phyloP scores from a whole-genome alignment of 1,140 invertebrate genomes.

The Pseudomyrmex pallidus region DNA sequence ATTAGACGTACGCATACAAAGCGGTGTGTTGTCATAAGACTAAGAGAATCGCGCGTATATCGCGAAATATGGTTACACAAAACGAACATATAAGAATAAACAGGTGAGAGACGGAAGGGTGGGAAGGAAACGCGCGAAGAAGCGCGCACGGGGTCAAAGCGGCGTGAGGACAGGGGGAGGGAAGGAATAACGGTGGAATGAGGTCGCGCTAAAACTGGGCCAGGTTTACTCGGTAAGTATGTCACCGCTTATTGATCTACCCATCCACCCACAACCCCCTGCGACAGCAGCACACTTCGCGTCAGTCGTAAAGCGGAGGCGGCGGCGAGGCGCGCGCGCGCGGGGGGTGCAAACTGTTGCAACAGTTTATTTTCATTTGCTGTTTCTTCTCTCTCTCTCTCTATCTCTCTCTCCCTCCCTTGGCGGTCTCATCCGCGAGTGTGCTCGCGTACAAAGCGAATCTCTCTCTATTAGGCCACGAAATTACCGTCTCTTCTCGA shows the following conservation, averaged over 20 bases:
- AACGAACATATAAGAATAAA: not conserved
- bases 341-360: constrained; percentile 72
- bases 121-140: constrained; percentile 33
- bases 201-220: constrained; percentile 81
- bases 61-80: too few relatives aligned
- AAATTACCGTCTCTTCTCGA: constrained; percentile 36
- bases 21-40: too few relatives aligned
- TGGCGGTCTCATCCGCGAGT: not conserved
- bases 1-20: too few relatives aligned
- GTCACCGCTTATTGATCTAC: constrained; percentile 83
- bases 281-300: constrained; percentile 62
- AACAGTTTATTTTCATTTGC: constrained; percentile 73
- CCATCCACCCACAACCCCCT: constrained; percentile 72
- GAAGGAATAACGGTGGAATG: constrained; percentile 71
- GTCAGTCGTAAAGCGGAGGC: constrained; percentile 32
- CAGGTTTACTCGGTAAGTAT: constrained; percentile 85
- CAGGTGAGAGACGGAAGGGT: not conserved
- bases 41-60: too few relatives aligned
- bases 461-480: constrained; percentile 23
- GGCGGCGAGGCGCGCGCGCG: not conserved
- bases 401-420: not conserved
- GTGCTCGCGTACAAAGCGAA: constrained; percentile 4
- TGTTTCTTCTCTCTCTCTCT: constrained; percentile 1
- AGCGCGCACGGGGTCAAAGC: constrained; percentile 35
- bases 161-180: constrained; percentile 53